Conservation (phyloP, 2,797 vertebrate species). For the Halcyon badia region DNA sequence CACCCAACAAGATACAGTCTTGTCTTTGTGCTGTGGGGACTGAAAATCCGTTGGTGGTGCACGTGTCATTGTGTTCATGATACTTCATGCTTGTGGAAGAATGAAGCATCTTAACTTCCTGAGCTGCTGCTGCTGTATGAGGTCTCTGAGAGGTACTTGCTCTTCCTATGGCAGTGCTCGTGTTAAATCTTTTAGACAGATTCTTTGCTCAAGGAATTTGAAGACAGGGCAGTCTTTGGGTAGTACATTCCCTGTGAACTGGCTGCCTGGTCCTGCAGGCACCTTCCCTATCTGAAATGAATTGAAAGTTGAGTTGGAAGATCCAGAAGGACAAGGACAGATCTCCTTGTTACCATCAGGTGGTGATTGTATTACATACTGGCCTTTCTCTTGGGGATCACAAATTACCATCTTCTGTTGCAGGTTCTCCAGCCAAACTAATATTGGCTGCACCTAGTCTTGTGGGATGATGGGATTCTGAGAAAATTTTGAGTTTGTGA, state of each 20-base stretch:
- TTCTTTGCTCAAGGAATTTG: not conserved
- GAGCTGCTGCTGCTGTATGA: not conserved
- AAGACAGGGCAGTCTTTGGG: not conserved
- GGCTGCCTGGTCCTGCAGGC: not conserved
- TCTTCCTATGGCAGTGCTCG: not conserved
- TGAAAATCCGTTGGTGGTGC: not conserved
- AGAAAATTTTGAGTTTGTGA: not conserved
- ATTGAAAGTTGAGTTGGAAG: not conserved
- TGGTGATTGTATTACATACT: not conserved
- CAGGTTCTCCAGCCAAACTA: not conserved
- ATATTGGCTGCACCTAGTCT: not conserved
- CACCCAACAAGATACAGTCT: not conserved
- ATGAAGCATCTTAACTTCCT: not conserved
- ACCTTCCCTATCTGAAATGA: not conserved
- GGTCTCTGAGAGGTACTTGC: not conserved
- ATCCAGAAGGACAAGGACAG: not conserved
- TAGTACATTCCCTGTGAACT: not conserved
- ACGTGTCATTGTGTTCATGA: not conserved
- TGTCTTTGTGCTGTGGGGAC: not conserved
- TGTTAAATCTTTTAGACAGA: not conserved
- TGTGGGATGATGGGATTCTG: fast-evolving
- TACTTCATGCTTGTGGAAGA: not conserved
- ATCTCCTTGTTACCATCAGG: not conserved
- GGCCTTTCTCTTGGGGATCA: not conserved
- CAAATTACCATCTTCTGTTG: not conserved